Base-by-base conservation (phyloP, 2,797 vertebrate genomes). In the Melopsittacus undulatus region DNA sequence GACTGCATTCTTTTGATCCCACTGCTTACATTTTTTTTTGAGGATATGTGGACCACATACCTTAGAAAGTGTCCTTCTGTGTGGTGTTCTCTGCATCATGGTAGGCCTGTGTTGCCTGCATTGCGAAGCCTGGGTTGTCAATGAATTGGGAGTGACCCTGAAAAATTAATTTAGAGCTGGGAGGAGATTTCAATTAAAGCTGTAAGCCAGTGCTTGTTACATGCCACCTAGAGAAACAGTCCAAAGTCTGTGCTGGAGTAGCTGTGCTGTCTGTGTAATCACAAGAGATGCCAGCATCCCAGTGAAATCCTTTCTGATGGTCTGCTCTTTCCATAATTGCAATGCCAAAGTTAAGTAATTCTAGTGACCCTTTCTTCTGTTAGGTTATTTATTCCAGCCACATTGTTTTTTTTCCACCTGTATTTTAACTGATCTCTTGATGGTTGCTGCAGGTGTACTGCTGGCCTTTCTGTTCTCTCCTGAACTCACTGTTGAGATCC, bases 381-480 rank as follows among this genome's bases (percentile, higher is more conserved):
- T 67, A 34, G 19, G 9, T 80, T 76, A 10, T 89, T 90, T 79
- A 6, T 92, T 88, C 63, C 20, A 38, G 38, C 24, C 13, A 14
- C 5, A 0, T 24, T 52, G 2, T 23, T 61, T 61, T 54, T 84
- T 84, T 81, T 66, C 40, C 21, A 52, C 19, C 5, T 0, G 0
- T 70, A 16, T 66, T 57, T 81, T 72, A 72, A 11, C 24, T 64
- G 40, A n/a, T 83, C 4, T 16, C 0, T 0, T 83, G 42, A 10
- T 43, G 38, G 10, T 23, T 54, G 27, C 22, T 79, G 38, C 21
- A 10, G 42, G 13, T 84, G 19, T 76, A 17, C 18, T 1, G 2
- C 42, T 80, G 56, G 42, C 30, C 40, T 82, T 79, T 79, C n/a
- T 64, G 52, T 75, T 27, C 23, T 51, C 40, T 73, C 18, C 67